A percentile compares a stretch with the other conserved stretches of the same genome.
Conservation (phyloP, 2,113 vertebrate genomes). For the rat (Rattus norvegicus) region DNA sequence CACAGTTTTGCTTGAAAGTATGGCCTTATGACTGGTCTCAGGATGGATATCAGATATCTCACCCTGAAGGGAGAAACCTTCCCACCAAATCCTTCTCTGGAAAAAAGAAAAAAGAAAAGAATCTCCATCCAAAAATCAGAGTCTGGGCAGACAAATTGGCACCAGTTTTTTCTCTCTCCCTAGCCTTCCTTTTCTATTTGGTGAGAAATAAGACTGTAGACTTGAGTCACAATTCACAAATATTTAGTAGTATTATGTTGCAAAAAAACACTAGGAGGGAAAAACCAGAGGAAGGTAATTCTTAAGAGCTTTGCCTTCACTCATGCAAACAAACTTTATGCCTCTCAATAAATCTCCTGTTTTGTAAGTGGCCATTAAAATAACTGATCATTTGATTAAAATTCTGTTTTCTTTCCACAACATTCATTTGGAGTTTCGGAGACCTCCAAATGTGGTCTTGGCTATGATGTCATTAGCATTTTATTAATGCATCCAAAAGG, state of each 20-base stretch:
- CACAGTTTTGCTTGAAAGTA: constrained; percentile 86
- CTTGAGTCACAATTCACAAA: constrained; percentile 88
- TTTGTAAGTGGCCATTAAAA: constrained; percentile 89
- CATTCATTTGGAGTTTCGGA: constrained; percentile 84
- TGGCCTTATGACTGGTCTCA: constrained; percentile 84
- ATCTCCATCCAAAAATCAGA: constrained; percentile 87
- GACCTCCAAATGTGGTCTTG: constrained; percentile 83
- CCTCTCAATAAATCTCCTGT: constrained; percentile 87
- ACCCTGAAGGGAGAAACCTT: constrained; percentile 85
- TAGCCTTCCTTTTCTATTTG: constrained; percentile 81
- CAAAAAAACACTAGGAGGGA: constrained; percentile 67
- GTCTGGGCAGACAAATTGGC: constrained; percentile 90
- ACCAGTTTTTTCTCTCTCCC: constrained; percentile 82
- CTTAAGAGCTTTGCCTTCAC: constrained; percentile 86
- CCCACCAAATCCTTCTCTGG: constrained; percentile 84
- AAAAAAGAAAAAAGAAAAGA: constrained; percentile 56
- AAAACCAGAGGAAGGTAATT: constrained; percentile 85
- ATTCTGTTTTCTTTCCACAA: constrained; percentile 86
- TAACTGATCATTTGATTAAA: constrained; percentile 88
- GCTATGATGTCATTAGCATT: constrained; percentile 87
- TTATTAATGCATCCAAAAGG: constrained; percentile 84
- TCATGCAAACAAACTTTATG: constrained; percentile 88
- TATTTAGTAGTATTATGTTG: constrained; percentile 90
- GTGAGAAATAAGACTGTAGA: constrained; percentile 82
- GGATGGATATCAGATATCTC: constrained; percentile 88